Evolutionary conservation across 2,113 vertebrate genomes (phyloP).

Genomic region (Pseudorasbora parva): DNA sequence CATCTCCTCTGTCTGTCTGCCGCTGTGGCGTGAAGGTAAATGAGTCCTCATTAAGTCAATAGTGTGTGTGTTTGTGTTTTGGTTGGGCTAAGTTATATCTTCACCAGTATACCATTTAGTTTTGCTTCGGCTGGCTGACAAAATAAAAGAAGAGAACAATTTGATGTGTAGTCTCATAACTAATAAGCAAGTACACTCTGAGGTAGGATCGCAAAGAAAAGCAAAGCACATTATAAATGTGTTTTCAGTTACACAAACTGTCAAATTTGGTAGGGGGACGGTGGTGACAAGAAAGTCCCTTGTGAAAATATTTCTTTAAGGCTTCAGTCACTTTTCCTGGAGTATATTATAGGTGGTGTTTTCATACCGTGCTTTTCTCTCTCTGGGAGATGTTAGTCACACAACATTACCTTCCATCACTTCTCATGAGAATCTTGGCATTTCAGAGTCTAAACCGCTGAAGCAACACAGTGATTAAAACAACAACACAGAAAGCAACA

Average conservation of each 20-base stretch:
- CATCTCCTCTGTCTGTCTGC: constrained; percentile 24
- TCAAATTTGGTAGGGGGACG: neutral
- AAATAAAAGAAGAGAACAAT: neutral
- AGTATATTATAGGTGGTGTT: constrained; percentile 19
- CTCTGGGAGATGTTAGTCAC: constrained; percentile 45
- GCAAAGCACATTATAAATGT: neutral
- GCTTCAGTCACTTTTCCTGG: neutral
- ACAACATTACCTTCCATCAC: constrained; percentile 43
- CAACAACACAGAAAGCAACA: neutral
- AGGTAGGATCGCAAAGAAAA: neutral
- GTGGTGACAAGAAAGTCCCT: constrained; percentile 11
- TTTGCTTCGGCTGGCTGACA: constrained; percentile 1
- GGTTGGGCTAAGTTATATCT: constrained; percentile 11
- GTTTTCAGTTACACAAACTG: neutral
- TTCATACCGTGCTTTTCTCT: constrained; percentile 3
- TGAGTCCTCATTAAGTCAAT: constrained; percentile 38
- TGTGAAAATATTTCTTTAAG: neutral
- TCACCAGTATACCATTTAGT: neutral
- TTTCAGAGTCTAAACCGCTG: constrained; percentile 19
- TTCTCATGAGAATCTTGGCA: constrained; percentile 34
- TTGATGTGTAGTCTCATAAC: constrained; percentile 9
- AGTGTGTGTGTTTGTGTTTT: neutral
- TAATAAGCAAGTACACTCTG: neutral
- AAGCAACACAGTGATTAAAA: constrained; percentile 20
- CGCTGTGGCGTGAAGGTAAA: constrained; percentile 15